Base-by-base conservation (phyloP, 1,140 invertebrate genomes). In the Pseudomyrmex cubaensis region DNA sequence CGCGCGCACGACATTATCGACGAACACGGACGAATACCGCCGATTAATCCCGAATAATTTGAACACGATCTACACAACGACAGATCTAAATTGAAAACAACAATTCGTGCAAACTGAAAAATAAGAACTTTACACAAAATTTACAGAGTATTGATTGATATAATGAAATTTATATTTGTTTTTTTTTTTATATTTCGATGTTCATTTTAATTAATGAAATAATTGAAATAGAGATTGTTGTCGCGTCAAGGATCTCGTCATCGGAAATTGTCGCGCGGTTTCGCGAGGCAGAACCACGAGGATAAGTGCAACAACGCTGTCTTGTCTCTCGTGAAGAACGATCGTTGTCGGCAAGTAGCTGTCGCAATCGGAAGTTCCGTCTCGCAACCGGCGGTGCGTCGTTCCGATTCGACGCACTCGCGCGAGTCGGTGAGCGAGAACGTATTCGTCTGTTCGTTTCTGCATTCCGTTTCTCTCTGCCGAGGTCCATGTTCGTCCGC, bases 331-430 rank as follows among this genome's bases (percentile, higher is more conserved):
- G 56, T 62, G 92, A 92, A 87, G 90, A 91, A 90, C 91, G 92
- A 93, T 93, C 91, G 92, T 93, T 93, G 91, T 90, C 90, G 90
- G 76, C 63, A 74, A 85, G 77, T 78, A 83, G 87, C 83, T 94
- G 93, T 93, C 88, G 93, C 91, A 94, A 94, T 94, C 91, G 93
- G 93, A 94, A 94, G 93, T 94, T 91, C 93, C 92, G 91, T 93
- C 92, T 92, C 90, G 93, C 92, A 93, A 93, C 86, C 90, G 90
- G 73, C 87, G 89, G 87, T 91, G 73, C 70, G 66, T 78, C 85
- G 90, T 91, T 91, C 92, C 92, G 92, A 91, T 91, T 92, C 91
- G 91, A 85, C 89, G 90, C 83, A 87, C 77, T 72, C 80, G 83
- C 84, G 67, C 84, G 83, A 86, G 70, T 80, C 66, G 76, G 44